Evolutionary conservation across 23 tunicate species (phyloP), one percentile per base, ranked within the genome.

Genomic region (Halocynthia roretzi): DNA sequence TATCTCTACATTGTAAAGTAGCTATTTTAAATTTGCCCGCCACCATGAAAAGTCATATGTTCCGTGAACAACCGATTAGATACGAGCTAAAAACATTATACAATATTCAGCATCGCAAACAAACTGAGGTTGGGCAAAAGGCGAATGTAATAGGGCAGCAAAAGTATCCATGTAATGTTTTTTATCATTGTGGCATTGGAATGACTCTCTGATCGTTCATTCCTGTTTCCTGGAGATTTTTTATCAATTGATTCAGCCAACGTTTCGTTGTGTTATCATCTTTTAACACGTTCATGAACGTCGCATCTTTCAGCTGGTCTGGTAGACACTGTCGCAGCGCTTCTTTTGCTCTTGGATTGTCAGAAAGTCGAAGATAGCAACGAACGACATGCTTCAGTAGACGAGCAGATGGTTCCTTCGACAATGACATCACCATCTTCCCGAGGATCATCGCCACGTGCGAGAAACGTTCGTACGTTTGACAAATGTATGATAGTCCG

Each of bases 321-420:
- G 99, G 99, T 12, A 95, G 71, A 60, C 99, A 95, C 70, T 95
- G 99, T 10, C 99, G 93, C 80, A 95, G 73, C 12, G 99, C 99
- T 71, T 95, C 99, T 80, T 95, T 95, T 7, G 99, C 99, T 58
- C 99, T 81, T 40, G 87, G 88, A 75, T 95, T 95, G 73, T 95
- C 99, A 51, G 99, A 95, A 11, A 95, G 84, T 55, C 99, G 83
- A n/a, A 95, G 70, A 67, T 95, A 95, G 63, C 99, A 95, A 12
- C 99, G 85, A 53, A 95, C 99, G 53, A 95, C 96, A 70, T 95
- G 99, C 80, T 95, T 95, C 50, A 95, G 71, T 6, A 95, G 70
- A 50, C 99, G 60, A 23, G 97, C 99, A 52, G 98, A 92, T 22
- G 92, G 98, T 44, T 92, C 98, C 68, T 92, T 92, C 51, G 98